These are phyloP conservation scores for Carassius gibelio DNA, from an alignment of 2,113 vertebrate genomes.

Conservation along the genomic window DNA sequence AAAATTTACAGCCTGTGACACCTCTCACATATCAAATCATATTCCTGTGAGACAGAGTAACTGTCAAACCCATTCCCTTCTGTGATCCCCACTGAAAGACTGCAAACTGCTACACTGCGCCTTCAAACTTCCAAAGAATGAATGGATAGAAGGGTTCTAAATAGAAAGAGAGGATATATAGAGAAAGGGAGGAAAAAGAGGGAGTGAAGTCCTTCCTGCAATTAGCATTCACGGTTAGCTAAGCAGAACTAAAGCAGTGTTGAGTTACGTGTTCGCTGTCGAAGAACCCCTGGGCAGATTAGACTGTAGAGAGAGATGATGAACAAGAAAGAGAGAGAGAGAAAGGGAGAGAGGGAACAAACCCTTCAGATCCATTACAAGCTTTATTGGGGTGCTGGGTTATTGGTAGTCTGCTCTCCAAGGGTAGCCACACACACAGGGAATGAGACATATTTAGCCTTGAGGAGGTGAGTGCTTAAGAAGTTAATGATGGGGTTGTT, in stretches of 20 bases:
- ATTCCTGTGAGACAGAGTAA: slow-evolving; percentile 15
- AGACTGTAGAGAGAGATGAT: slow-evolving; percentile 71
- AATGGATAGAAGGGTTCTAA: slow-evolving; percentile 49
- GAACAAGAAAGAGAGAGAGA: slow-evolving; percentile 16
- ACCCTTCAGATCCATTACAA: slow-evolving; percentile 77
- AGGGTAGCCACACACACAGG: slow-evolving; percentile 53
- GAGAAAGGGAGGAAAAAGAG: slow-evolving; percentile 45
- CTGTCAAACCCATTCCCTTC: slow-evolving; percentile 61
- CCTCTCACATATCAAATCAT: slow-evolving; percentile 37
- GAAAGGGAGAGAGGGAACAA: slow-evolving; percentile 55
- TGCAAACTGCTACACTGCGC: slow-evolving; percentile 27
- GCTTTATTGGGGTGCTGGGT: slow-evolving; percentile 74
- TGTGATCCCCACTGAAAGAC: slow-evolving; percentile 6
- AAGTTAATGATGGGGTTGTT: slow-evolving; percentile 68
- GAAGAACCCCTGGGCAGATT: slow-evolving; percentile 78
- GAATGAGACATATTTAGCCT: slow-evolving; percentile 54
- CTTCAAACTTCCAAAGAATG: slow-evolving; percentile 61
- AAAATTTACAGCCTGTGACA: slow-evolving; percentile 42
- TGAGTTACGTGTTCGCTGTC: slow-evolving; percentile 80
- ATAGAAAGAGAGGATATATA: slow-evolving; percentile 42
- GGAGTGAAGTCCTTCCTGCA: slow-evolving; percentile 88
- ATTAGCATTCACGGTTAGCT: slow-evolving; percentile 95
- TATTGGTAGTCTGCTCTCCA: slow-evolving; percentile 74
- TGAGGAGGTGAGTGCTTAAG: slow-evolving; percentile 57
- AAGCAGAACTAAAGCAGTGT: slow-evolving; percentile 96